Percentiles rank a stretch among this genome's conserved stretches.
Conservation (phyloP, 2,113 vertebrate genomes). For the Amblyopsis rosae region DNA sequence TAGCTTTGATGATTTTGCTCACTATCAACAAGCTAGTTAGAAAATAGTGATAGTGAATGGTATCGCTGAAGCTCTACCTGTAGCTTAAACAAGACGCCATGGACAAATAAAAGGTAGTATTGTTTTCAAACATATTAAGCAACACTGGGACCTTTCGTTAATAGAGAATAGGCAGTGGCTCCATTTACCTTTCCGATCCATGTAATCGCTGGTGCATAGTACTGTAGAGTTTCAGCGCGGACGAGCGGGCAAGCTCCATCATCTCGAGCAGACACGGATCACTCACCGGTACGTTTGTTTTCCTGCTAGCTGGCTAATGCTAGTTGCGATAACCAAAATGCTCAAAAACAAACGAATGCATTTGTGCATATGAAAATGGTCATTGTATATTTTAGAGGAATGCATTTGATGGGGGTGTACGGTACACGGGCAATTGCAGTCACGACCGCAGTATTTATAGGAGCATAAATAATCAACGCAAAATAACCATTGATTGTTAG, state of each 20-base stretch:
- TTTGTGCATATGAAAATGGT: fast-evolving
- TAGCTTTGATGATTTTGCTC: conserved; percentile 42
- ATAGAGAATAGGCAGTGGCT: neutral
- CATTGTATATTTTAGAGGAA: neutral
- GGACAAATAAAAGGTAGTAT: neutral
- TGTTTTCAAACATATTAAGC: conserved; percentile 13
- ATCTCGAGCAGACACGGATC: conserved; percentile 58
- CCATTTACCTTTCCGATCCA: conserved; percentile 48
- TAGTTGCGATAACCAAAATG: conserved; percentile 13
- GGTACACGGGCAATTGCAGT: neutral
- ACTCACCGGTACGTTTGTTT: conserved; percentile 60
- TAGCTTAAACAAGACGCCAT: neutral
- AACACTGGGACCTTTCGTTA: neutral
- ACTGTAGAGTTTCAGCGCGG: conserved; percentile 42
- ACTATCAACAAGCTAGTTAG: conserved; percentile 69
- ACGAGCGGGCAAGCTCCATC: conserved; percentile 52
- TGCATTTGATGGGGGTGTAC: neutral
- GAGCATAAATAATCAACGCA: neutral
- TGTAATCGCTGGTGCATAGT: conserved; percentile 29
- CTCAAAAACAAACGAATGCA: neutral
- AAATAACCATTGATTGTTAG: neutral
- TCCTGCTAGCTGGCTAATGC: conserved; percentile 37
- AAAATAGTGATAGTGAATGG: conserved; percentile 11
- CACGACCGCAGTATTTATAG: neutral
- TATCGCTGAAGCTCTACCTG: neutral